Conservation (phyloP, 2,797 vertebrate species). For the Enteromius anoplus region DNA sequence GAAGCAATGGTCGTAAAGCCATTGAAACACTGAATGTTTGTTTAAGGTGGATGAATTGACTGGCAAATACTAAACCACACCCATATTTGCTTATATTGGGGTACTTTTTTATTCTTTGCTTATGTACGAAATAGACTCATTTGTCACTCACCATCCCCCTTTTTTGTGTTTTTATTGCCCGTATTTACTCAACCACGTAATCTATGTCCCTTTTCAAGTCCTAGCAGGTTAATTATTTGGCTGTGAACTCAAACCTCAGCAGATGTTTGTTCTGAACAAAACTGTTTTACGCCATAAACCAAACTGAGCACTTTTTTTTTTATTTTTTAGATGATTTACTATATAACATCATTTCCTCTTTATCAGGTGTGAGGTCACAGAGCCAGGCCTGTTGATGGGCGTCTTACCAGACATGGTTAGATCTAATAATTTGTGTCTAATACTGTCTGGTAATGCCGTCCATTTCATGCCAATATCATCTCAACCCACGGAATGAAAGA, state of each 20-base stretch:
- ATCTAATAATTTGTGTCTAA: conserved; percentile 94
- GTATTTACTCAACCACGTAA: conserved; percentile 49
- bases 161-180: conserved; percentile 53
- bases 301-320: background rate
- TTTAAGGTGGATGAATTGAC: conserved; percentile 79
- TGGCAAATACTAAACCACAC: conserved; percentile 76
- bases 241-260: conserved; percentile 1
- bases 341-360: background rate
- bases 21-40: conserved; percentile 70
- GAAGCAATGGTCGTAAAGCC: conserved; percentile 65
- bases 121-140: conserved; percentile 57
- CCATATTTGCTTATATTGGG: conserved; percentile 74
- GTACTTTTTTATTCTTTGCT: conserved; percentile 62
- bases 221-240: conserved; percentile 26
- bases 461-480: conserved; percentile 81
- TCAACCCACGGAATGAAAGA: background rate
- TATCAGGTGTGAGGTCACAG: conserved; percentile 14
- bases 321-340: background rate
- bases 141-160: conserved; percentile 36
- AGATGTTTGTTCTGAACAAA: conserved; percentile 30
- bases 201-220: conserved; percentile 50
- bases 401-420: conserved; percentile 99
- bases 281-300: background rate
- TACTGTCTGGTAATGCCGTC: conserved; percentile 99
- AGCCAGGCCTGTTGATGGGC: conserved; percentile 84